phyloP scores from a whole-genome alignment of 2,888 invertebrate species.

The Synanthedon vespiformis region DNA sequence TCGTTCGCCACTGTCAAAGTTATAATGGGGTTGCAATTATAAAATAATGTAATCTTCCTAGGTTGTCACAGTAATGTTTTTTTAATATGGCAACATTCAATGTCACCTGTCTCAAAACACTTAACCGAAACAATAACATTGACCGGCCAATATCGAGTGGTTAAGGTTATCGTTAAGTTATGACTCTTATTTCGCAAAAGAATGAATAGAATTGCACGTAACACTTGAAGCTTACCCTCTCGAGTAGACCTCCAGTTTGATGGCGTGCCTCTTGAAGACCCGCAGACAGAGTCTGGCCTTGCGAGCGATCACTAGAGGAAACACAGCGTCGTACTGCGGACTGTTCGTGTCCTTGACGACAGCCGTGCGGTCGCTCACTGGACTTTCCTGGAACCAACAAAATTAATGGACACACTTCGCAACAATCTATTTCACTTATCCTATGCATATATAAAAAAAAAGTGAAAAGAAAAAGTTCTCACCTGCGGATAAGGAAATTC shows the following conservation, averaged over 20 bases:
- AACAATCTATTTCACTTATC: background rate
- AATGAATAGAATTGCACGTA: no score
- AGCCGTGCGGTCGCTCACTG: conserved; percentile 79
- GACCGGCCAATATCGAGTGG: no score
- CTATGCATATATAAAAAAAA: no score
- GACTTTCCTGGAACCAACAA: conserved; percentile 71
- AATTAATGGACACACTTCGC: background rate
- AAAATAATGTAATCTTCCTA: no score
- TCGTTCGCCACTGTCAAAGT: no score
- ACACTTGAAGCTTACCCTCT: conserved; percentile 84
- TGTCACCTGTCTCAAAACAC: no score
- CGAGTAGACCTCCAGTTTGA: conserved; percentile 93
- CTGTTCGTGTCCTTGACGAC: conserved; percentile 87
- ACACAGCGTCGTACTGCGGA: conserved; percentile 88
- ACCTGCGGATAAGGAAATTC: conserved; percentile 93
- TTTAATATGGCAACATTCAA: no score
- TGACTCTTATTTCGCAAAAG: no score
- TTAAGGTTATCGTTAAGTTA: no score
- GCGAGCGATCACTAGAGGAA: conserved; percentile 83
- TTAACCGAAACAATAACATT: no score
- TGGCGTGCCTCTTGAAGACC: conserved; percentile 87
- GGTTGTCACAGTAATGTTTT: no score
- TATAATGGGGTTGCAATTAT: no score
- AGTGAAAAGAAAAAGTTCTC: conserved; percentile 25
- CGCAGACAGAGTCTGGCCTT: conserved; percentile 84